Evolutionary conservation across 64 coral and sea anemone genomes (phyloP), one percentile per base, ranked within the genome.

Genomic region (Exaiptasia diaphana): DNA sequence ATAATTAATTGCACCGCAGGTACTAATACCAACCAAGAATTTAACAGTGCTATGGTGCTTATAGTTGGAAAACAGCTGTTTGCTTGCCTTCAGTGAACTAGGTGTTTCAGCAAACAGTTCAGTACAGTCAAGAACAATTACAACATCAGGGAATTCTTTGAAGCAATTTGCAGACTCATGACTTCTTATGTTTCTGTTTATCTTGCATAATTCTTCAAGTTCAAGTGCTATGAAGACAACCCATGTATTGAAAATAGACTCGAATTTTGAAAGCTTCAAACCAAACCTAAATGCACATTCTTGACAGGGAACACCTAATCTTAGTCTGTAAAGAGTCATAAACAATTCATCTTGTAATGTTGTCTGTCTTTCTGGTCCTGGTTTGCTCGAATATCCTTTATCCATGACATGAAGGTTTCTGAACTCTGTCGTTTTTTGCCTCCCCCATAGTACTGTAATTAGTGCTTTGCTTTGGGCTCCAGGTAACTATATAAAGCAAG

Each of bases 201-300:
- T 80, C 15, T 65, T 80, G 77, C 77, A 80, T 43, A 80, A 48
- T 8, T 11, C 25, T 21, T 81, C 61, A 0, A 81, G 78, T 26
- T 67, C 64, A 20, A 83, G 12, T 1, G 80, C 64, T 56, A 83
- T 57, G 39, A 83, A 83, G 54, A 71, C 64, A 40, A 71, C 64
- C 80, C 80, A 71, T 55, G 80, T 71, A 34, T 70, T 83, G 34
- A 81, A 67, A 17, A 81, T 81, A 10, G 64, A 54, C 5, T 83
- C 64, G 70, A 53, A 69, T 0, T 41, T 83, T 9, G 64, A 26
- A 13, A 26, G 22, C 15, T 71, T 83, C 0, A 83, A 23, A 21
- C 80, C 63, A 71, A 83, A 83, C n/a, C 64, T 56, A 25, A 53
- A 49, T 22, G 64, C 41, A 70, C 63, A 70, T 54, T 71, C 64